Evolutionary conservation across 2,888 invertebrate genomes (phyloP), one percentile per base, ranked within the genome.

Genomic region (Cyclophora albipunctata): DNA sequence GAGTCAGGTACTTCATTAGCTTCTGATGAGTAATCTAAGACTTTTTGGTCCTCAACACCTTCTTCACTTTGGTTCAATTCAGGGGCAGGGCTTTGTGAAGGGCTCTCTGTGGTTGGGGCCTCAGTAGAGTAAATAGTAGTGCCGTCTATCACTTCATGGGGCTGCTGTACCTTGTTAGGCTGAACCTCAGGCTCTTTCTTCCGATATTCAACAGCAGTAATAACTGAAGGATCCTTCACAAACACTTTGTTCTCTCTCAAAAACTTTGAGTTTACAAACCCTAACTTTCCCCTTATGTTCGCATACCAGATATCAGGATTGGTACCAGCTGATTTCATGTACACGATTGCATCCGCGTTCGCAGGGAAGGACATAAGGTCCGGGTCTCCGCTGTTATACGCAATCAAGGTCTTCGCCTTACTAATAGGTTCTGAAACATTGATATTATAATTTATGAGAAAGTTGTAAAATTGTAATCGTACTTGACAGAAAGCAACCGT

Each of bases 301-400:
- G 90, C 93, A 57, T 92, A 94, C 94, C 94, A 95, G 46, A 92
- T 73, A 55, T 91, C 90, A 34, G 66, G 51, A 54, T 90, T 84
- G 34, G 81, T 80, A 46, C 92, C 94, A 67, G 92, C 93, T 62
- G 92, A 90, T 81, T 95, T 95, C 75, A 94, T 94, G 66, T 83
- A 92, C 56, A 95, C 88, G 45, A 78, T 84, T 5, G 93, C 91
- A 0, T 90, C 81, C 4, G 79, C 67, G 67, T 93, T 92, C 3
- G 69, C 70, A 34, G 75, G 80, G 75, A 93, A 94, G 5, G 93
- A 90, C 52, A 95, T 78, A 51, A 92, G 79, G 45, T 90, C 88
- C 20, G 81, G 66, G 54, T 91, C 91, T 6, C 71, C 85, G 57
- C 92, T 88, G 33, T 49, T 63, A 71, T 94, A 95, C 41, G 50